Evolutionary conservation across 2,113 vertebrate genomes (phyloP).

Genomic region (Mixornis gularis): DNA sequence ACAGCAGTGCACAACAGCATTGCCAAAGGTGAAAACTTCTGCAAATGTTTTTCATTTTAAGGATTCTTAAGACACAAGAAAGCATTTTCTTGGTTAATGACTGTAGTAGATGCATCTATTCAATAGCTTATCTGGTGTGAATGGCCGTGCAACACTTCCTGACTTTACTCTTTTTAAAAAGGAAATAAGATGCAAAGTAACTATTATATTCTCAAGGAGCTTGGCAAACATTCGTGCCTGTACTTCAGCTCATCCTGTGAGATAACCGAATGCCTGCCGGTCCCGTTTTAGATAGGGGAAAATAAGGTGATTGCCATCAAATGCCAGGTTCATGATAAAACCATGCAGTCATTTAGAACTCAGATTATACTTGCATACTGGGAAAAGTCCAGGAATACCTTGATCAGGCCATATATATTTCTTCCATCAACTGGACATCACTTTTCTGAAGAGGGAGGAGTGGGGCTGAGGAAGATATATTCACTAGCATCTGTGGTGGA

Average conservation of each 20-base stretch:
- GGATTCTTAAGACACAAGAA: background rate
- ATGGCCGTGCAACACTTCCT: background rate
- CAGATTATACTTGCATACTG: background rate
- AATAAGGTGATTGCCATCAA: background rate
- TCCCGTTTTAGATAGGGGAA: background rate
- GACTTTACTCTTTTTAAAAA: background rate
- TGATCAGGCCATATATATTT: background rate
- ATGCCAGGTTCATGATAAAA: background rate
- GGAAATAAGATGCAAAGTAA: slow-evolving; percentile 41
- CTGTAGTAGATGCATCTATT: background rate
- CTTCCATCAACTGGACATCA: background rate
- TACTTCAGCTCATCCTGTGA: background rate
- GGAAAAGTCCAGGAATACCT: background rate
- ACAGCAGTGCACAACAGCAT: background rate
- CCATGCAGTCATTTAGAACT: background rate
- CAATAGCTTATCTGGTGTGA: slow-evolving; percentile 36
- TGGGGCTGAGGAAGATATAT: background rate
- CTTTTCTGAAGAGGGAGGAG: background rate
- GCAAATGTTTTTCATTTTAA: background rate
- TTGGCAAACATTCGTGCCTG: background rate
- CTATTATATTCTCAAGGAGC: slow-evolving; percentile 4
- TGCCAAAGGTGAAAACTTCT: background rate
- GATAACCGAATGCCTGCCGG: background rate
- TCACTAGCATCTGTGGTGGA: background rate
- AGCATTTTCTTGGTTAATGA: background rate